Base-by-base conservation (phyloP, 1,140 invertebrate genomes). In the Ceratitis capitata region DNA sequence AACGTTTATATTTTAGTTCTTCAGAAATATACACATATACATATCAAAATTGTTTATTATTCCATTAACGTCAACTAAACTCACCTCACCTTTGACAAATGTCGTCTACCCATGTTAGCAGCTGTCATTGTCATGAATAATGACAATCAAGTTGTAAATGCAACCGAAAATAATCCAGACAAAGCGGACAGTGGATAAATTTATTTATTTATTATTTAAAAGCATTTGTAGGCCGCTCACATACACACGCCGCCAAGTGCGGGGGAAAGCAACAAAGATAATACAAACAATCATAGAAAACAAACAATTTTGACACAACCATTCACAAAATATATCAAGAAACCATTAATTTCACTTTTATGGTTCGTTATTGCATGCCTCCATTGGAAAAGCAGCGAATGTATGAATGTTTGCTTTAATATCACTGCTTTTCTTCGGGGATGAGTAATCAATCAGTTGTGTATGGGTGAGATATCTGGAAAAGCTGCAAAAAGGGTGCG, bases 101-200 rank as follows among this genome's bases (percentile, higher is more conserved):
- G 64, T 7, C 19, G 35, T 19, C 29, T 35, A 69, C 19, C 35
- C 16, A 16, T 39, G 35, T 69, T 39, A 42, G 35, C 32, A 42
- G 64, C 64, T 69, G 64, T 42, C 35, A 69, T 39, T 69, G 64
- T 69, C 32, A 39, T 69, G 64, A 69, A 42, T n/a, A n/a, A n/a
- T 69, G 64, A 3, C 64, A 69, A 69, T 69, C 26, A 14, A 39
- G 32, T 69, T 39, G 10, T n/a, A 69, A 32, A 35, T 69, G 35
- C 35, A 69, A 39, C 35, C 26, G 64, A 42, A 69, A 69, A 69
- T 35, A n/a, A 10, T n/a, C 5, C 35, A 42, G 35, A 39, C 35
- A 39, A n/a, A n/a, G n/a, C n/a, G 64, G 35, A n/a, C 12, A 69
- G 4, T 26, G 16, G 5, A 42, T n/a, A 69, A 19, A 69, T 3